These are phyloP conservation scores for Polypterus senegalus DNA, from an alignment of 2,113 vertebrate species.

Conservation along the genomic window DNA sequence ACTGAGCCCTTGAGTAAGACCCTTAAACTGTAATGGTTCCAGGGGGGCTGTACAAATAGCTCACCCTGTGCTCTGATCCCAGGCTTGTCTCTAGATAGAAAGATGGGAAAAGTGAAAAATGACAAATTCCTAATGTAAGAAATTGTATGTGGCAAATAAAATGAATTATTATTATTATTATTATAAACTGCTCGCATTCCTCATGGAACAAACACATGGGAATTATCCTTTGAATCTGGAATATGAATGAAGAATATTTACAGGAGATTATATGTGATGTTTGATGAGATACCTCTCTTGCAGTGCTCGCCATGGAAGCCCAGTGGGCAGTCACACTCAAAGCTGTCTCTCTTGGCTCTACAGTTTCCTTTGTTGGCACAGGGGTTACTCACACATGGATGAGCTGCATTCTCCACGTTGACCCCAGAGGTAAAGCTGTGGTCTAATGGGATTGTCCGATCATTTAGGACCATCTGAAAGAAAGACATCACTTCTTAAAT, in stretches of 20 bases:
- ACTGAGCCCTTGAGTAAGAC: too few relatives aligned
- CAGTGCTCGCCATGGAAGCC: conserved; percentile 82
- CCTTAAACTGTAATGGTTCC: too few relatives aligned
- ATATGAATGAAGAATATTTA: not conserved
- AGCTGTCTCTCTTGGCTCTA: conserved; percentile 67
- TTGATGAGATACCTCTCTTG: conserved; percentile 69
- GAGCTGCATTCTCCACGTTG: conserved; percentile 70
- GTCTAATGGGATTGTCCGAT: conserved; percentile 58
- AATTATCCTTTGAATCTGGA: not conserved
- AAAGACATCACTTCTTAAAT: not conserved
- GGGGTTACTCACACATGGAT: conserved; percentile 69
- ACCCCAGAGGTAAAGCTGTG: conserved; percentile 60
- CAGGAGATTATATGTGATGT: too few relatives aligned
- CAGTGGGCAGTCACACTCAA: conserved; percentile 83
- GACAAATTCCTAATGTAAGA: too few relatives aligned
- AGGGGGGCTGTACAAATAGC: too few relatives aligned
- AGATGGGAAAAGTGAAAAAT: too few relatives aligned
- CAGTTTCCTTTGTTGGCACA: conserved; percentile 81
- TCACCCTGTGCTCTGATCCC: too few relatives aligned
- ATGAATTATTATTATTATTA: too few relatives aligned
- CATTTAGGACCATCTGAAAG: conserved; percentile 72
- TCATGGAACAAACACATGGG: too few relatives aligned
- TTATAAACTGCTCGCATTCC: too few relatives aligned
- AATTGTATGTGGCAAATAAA: too few relatives aligned
- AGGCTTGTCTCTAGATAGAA: too few relatives aligned